Evolutionary conservation across 2,113 vertebrate species (phyloP).

Genomic region (Herpailurus yagouaroundi): DNA sequence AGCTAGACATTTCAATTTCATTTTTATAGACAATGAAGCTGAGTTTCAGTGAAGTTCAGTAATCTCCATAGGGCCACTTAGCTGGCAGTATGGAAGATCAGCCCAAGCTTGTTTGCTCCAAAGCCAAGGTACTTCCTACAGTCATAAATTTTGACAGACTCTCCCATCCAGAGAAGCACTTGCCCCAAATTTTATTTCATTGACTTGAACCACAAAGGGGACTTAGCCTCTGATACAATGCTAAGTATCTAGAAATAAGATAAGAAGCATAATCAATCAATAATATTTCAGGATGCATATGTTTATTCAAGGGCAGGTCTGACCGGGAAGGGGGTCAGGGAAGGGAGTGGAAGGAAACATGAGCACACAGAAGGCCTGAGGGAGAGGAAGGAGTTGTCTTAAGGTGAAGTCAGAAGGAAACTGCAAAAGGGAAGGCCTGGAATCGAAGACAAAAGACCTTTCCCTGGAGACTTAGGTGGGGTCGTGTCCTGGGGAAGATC

Average conservation of each 20-base stretch:
- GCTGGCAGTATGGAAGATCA: not conserved
- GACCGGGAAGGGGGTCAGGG: not conserved
- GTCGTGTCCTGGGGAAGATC: not conserved
- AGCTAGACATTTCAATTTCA: not conserved
- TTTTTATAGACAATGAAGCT: not conserved
- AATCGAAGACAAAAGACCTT: slow-evolving; percentile 33
- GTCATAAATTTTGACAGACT: not conserved
- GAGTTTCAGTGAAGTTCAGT: not conserved
- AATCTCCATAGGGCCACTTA: not conserved
- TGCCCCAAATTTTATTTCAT: not conserved
- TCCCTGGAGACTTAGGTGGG: slow-evolving; percentile 19
- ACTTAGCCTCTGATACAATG: slow-evolving; percentile 15
- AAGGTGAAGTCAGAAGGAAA: slow-evolving; percentile 33
- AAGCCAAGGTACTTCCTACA: not conserved
- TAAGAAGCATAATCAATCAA: not conserved
- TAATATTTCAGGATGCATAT: not conserved
- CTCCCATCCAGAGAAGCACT: not conserved
- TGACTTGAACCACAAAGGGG: not conserved
- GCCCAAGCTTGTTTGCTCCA: not conserved
- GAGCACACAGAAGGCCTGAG: not conserved
- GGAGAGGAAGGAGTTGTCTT: not conserved
- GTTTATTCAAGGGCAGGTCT: not conserved
- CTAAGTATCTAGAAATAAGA: not conserved
- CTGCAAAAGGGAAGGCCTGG: not conserved
- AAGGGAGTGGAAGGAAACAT: slow-evolving; percentile 28